Conservation (phyloP, 2,113 vertebrate genomes). For the Bufo bufo region DNA sequence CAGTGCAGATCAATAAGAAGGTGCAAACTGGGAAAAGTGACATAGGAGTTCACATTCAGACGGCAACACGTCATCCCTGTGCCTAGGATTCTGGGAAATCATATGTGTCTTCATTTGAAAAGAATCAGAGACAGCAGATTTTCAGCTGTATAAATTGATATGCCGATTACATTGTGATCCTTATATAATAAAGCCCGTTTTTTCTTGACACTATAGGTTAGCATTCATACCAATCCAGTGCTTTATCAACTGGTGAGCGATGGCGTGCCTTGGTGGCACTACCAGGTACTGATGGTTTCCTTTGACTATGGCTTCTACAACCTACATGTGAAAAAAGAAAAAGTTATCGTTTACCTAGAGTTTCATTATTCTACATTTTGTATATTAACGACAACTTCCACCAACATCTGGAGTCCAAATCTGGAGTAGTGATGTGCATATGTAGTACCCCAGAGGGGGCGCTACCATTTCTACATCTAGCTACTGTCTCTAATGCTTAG, state of each 20-base stretch:
- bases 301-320: constrained; percentile 78
- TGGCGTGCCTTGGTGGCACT: constrained; percentile 83
- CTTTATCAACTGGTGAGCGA: constrained; percentile 89
- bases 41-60: neutral
- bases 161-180: neutral
- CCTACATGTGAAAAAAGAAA: constrained; percentile 69
- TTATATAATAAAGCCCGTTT: neutral
- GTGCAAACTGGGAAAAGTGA: too few relatives aligned
- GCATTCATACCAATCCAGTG: constrained; percentile 87
- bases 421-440: too few relatives aligned
- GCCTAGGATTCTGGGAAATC: too few relatives aligned
- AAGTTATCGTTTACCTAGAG: neutral
- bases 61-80: too few relatives aligned
- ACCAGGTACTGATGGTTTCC: constrained; percentile 71
- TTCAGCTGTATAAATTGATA: neutral
- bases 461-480: too few relatives aligned
- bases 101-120: neutral
- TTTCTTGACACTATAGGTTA: constrained; percentile 74
- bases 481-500: too few relatives aligned
- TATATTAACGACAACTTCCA: neutral
- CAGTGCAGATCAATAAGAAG: neutral
- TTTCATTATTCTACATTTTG: neutral
- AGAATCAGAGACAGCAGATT: neutral
- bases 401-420: too few relatives aligned
- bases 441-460: too few relatives aligned